These are phyloP conservation scores for Camptogramma bilineatum DNA, from an alignment of 2,888 invertebrate genomes.

Conservation along the genomic window DNA sequence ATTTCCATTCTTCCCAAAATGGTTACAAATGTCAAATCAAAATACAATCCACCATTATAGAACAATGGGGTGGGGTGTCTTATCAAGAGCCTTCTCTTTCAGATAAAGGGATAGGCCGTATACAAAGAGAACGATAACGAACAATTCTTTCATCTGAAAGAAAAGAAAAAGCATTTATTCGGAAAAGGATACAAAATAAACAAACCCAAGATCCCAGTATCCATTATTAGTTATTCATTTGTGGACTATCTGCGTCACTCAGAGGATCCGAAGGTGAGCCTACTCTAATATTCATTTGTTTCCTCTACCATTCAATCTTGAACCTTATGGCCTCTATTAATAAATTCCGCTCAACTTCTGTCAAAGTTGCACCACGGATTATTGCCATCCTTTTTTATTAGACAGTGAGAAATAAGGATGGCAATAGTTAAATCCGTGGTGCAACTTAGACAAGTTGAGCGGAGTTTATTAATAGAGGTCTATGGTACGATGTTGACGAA, in stretches of 20 bases:
- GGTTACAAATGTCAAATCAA: background rate
- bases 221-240: slow-evolving; percentile 28
- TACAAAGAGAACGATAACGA: background rate
- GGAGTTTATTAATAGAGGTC: too few species aligned
- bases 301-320: slow-evolving; percentile 20
- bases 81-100: background rate
- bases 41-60: background rate
- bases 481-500: too few species aligned
- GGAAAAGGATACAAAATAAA: slow-evolving; percentile 8
- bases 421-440: too few species aligned
- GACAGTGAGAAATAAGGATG: too few species aligned
- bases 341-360: too few species aligned
- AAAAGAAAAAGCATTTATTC: slow-evolving; percentile 1
- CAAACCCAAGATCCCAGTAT: background rate
- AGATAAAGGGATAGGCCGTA: background rate
- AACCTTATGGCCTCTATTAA: background rate
- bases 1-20: too few species aligned
- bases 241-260: slow-evolving; percentile 22
- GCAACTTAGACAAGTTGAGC: too few species aligned
- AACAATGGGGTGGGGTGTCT: background rate
- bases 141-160: background rate
- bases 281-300: slow-evolving; percentile 32
- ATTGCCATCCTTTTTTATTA: too few species aligned
- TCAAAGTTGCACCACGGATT: too few species aligned
- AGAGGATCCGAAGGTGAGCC: slow-evolving; percentile 13